These are phyloP conservation scores for Pheosia gnoma DNA, from an alignment of 2,888 invertebrate genomes.

Conservation along the genomic window DNA sequence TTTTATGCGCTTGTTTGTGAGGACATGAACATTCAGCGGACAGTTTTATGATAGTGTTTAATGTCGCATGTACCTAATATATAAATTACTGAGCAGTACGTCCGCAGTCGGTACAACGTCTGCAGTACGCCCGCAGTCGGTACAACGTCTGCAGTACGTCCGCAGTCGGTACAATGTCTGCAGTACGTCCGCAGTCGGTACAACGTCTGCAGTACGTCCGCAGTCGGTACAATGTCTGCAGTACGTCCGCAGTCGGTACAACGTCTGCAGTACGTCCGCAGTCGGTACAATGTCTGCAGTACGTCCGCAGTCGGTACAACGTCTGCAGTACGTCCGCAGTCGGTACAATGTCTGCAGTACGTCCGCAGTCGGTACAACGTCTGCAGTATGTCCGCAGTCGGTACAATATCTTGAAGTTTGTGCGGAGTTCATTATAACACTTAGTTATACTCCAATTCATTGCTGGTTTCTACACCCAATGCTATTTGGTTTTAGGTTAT, in stretches of 20 bases:
- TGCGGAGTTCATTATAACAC: too few relatives aligned
- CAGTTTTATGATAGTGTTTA: background rate
- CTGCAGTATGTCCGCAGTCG: background rate
- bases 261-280: background rate
- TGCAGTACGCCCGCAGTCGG: background rate
- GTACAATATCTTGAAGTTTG: too few relatives aligned
- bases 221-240: too few relatives aligned
- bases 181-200: background rate
- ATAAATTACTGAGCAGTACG: background rate
- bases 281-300: too few relatives aligned
- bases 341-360: too few relatives aligned
- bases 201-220: background rate
- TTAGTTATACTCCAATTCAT: too few relatives aligned
- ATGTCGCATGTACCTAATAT: background rate
- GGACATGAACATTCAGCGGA: background rate
- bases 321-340: background rate
- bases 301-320: background rate
- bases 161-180: too few relatives aligned
- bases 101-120: background rate
- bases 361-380: too few relatives aligned
- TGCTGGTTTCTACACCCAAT: too few relatives aligned
- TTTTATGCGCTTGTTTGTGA: slow-evolving; percentile 12
- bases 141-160: background rate
- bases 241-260: background rate
- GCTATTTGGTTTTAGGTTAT: too few relatives aligned